Evolutionary conservation across 2,888 invertebrate species (phyloP).

Genomic region (Agapetus fuscipes): DNA sequence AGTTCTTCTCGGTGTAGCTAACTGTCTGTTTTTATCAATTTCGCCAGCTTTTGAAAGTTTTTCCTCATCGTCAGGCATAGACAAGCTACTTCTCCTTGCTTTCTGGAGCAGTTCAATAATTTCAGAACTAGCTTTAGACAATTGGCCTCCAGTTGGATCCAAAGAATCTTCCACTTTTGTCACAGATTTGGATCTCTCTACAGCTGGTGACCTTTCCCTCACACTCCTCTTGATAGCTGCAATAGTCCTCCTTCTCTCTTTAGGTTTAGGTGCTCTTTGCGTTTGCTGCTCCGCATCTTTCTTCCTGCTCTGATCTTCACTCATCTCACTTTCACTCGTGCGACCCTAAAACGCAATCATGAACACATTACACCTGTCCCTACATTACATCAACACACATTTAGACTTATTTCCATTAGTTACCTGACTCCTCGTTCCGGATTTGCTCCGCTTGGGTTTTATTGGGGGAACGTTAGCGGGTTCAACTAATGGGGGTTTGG

Average conservation of each 20-base stretch:
- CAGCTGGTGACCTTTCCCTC: slow-evolving; percentile 33
- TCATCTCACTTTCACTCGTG: slow-evolving; percentile 50
- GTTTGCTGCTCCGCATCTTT: slow-evolving; percentile 27
- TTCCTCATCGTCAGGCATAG: slow-evolving; percentile 43
- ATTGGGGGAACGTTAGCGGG: slow-evolving; percentile 30
- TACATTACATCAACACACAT: slow-evolving; percentile 14
- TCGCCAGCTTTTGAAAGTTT: slow-evolving; percentile 34
- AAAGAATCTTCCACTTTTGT: slow-evolving; percentile 37
- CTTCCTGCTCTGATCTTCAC: slow-evolving; percentile 41
- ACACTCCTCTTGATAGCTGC: slow-evolving; percentile 27
- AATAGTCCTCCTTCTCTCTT: slow-evolving; percentile 26
- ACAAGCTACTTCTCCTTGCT: slow-evolving; percentile 40
- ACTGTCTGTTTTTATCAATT: slow-evolving; percentile 35
- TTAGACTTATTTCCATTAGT: slow-evolving; percentile 12
- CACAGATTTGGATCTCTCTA: slow-evolving; percentile 48
- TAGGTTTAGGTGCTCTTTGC: slow-evolving; percentile 28
- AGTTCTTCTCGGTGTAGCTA: slow-evolving; percentile 36
- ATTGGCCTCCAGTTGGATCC: slow-evolving; percentile 35
- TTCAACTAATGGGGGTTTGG: slow-evolving; percentile 6
- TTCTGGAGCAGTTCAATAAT: slow-evolving; percentile 43
- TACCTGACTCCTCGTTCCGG: slow-evolving; percentile 33
- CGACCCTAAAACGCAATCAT: slow-evolving; percentile 31
- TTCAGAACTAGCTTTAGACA: slow-evolving; percentile 41
- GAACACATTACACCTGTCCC: slow-evolving; percentile 7
- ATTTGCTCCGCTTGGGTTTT: slow-evolving; percentile 44